Evolutionary conservation across 1,140 invertebrate genomes (phyloP).

Genomic region (Caenorhabditis remanei): DNA sequence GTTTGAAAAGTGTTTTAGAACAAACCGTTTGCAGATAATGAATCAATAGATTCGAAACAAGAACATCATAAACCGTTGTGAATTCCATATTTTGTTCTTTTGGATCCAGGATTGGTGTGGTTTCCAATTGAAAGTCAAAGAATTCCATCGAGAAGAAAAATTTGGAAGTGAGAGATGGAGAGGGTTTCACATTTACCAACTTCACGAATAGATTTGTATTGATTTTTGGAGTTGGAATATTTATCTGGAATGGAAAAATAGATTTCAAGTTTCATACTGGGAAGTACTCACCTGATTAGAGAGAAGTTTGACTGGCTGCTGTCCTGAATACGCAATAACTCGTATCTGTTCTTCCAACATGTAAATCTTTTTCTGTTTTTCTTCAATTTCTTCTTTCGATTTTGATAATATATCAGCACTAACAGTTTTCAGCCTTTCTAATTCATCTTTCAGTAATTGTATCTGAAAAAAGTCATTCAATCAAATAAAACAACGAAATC

Average conservation of each 20-base stretch:
- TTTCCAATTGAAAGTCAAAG: conserved; percentile 76
- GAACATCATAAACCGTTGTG: conserved; percentile 71
- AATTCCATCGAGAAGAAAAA: conserved; percentile 74
- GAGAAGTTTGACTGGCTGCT: conserved; percentile 49
- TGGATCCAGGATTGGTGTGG: conserved; percentile 68
- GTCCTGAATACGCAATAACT: conserved; percentile 63
- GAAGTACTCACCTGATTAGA: conserved; percentile 25
- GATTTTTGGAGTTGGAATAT: conserved; percentile 6
- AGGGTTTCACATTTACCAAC: conserved; percentile 60
- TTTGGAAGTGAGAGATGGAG: conserved; percentile 60
- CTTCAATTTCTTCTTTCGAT: conserved; percentile 64
- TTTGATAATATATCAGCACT: conserved; percentile 69
- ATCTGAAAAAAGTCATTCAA: conserved; percentile 65
- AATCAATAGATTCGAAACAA: conserved; percentile 74
- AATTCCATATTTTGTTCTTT: conserved; percentile 63
- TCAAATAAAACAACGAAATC: not conserved
- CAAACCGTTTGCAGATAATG: conserved; percentile 74
- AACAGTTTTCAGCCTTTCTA: conserved; percentile 62
- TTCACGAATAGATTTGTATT: conserved; percentile 61
- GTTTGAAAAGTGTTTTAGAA: not conserved
- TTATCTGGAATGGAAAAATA: not conserved
- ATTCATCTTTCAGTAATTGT: conserved; percentile 62
- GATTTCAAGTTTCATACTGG: too few relatives aligned
- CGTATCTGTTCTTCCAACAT: conserved; percentile 63
- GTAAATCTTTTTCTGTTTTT: conserved; percentile 62